A percentile compares a stretch with the other conserved stretches of the same genome.
Conservation (phyloP, 2,113 vertebrate genomes). For the Cacatua alba region DNA sequence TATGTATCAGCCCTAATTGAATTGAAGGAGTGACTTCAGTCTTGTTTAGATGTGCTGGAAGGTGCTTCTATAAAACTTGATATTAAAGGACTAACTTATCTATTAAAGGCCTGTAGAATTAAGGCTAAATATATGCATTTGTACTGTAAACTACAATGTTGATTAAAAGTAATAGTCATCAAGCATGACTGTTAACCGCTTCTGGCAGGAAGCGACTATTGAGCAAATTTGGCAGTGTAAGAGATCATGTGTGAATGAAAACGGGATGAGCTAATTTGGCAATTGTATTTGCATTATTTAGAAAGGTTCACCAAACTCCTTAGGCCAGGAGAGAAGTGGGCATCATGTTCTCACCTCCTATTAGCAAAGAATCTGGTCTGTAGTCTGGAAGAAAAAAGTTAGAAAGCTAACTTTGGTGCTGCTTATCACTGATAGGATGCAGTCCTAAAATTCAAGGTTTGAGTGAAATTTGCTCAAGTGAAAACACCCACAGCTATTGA, state of each 20-base stretch:
- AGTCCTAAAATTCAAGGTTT: not conserved
- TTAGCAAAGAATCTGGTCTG: not conserved
- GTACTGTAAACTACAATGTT: not conserved
- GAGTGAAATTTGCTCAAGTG: not conserved
- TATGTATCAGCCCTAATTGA: not conserved
- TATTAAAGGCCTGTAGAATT: not conserved
- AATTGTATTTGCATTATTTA: not conserved
- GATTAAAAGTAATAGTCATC: not conserved
- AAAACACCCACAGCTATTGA: not conserved
- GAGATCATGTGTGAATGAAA: not conserved
- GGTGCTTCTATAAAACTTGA: not conserved
- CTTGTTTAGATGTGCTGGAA: not conserved
- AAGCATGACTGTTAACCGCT: not conserved
- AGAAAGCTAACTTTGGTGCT: not conserved
- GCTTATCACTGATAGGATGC: not conserved
- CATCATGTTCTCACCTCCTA: not conserved
- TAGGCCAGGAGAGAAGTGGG: not conserved
- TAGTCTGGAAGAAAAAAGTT: not conserved
- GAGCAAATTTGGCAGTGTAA: not conserved
- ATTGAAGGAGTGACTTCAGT: not conserved
- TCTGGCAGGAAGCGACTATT: not conserved
- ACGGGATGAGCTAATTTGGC: conserved; percentile 19
- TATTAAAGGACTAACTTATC: not conserved
- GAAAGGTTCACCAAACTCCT: not conserved
- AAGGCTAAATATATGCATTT: not conserved